Conservation (phyloP, 2,113 vertebrate species). For the Barnardius zonarius region DNA sequence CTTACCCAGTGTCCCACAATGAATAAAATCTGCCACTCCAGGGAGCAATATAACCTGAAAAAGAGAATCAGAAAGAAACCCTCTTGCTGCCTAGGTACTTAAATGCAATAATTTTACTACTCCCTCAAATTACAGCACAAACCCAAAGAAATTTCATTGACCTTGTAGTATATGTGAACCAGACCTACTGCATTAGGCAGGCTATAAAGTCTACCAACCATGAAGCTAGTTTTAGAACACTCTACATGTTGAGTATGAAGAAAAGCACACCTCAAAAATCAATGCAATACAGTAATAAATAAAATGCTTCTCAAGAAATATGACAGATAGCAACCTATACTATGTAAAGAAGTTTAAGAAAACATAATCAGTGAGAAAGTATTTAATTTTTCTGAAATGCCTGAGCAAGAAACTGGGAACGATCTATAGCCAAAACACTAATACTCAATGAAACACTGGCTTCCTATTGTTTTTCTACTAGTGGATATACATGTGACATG, state of each 20-base stretch:
- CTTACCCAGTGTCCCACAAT: conserved; percentile 98
- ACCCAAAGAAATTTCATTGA: not conserved
- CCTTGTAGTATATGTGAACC: not conserved
- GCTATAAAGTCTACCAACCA: not conserved
- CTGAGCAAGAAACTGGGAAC: not conserved
- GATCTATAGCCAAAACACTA: not conserved
- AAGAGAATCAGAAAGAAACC: not conserved
- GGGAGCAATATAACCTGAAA: conserved; percentile 94
- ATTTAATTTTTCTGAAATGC: not conserved
- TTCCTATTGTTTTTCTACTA: not conserved
- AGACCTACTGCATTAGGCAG: not conserved
- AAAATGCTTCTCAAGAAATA: not conserved
- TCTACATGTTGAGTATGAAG: not conserved
- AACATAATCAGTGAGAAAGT: not conserved
- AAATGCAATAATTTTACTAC: not conserved
- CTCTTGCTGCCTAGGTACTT: not conserved
- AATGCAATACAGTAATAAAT: not conserved
- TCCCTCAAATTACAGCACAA: not conserved
- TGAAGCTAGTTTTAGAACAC: not conserved
- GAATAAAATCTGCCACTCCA: conserved; percentile 99
- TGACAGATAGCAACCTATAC: not conserved
- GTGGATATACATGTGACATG: not conserved
- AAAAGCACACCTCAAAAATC: not conserved
- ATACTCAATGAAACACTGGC: not conserved
- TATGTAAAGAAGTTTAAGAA: not conserved